Evolutionary conservation across 2,888 invertebrate species (phyloP).

Genomic region (Alviniconcha strummeri): DNA sequence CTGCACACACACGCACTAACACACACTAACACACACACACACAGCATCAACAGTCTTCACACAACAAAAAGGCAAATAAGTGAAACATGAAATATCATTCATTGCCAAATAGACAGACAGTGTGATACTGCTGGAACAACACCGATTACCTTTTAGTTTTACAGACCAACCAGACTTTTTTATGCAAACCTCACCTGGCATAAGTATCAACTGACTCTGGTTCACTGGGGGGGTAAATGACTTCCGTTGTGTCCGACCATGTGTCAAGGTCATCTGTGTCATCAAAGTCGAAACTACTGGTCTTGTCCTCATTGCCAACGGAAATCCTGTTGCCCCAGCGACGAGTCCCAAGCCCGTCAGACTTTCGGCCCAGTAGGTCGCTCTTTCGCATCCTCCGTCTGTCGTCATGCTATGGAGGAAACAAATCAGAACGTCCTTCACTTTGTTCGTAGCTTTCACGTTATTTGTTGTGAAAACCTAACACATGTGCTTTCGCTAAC

Average conservation of each 20-base stretch:
- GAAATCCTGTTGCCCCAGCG: slow-evolving; percentile 35
- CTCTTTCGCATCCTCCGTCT: slow-evolving; percentile 18
- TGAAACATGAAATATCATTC: not conserved
- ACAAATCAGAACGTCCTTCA: too few species aligned
- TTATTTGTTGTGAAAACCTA: too few species aligned
- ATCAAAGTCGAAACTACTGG: slow-evolving; percentile 40
- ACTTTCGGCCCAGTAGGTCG: slow-evolving; percentile 25
- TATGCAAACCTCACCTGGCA: slow-evolving; percentile 44
- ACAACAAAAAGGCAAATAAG: not conserved
- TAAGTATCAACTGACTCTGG: slow-evolving; percentile 54
- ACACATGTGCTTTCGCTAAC: too few species aligned
- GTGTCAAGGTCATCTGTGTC: slow-evolving; percentile 53
- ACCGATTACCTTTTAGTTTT: too few species aligned
- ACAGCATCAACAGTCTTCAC: not conserved
- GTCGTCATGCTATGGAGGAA: slow-evolving; percentile 25
- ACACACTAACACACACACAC: too few species aligned
- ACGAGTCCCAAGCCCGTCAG: slow-evolving; percentile 16
- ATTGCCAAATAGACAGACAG: not conserved
- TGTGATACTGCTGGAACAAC: too few species aligned
- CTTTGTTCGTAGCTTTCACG: too few species aligned
- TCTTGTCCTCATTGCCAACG: slow-evolving; percentile 28
- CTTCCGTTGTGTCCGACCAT: slow-evolving; percentile 54
- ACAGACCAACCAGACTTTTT: too few species aligned
- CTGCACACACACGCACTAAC: too few species aligned
- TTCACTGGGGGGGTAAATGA: slow-evolving; percentile 63